Evolutionary conservation across 2,888 invertebrate genomes (phyloP).

Genomic region (Podabrus alpinus): DNA sequence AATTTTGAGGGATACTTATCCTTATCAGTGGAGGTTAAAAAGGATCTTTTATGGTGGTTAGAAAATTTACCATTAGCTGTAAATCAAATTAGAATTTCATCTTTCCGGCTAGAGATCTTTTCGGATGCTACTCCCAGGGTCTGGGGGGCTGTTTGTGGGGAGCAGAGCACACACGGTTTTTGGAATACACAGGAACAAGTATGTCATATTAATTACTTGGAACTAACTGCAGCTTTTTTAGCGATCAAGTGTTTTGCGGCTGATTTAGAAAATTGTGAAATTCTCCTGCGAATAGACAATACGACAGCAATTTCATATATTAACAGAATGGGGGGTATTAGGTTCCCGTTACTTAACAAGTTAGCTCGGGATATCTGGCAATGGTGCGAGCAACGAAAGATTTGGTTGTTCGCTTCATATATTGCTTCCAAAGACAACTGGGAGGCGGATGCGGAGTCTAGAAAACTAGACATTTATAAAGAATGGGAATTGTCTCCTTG

Average conservation of each 20-base stretch:
- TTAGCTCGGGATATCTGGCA: conserved; percentile 37
- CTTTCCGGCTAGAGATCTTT: conserved; percentile 35
- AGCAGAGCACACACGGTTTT: conserved; percentile 26
- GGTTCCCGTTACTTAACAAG: conserved; percentile 30
- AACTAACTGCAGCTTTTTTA: conserved; percentile 35
- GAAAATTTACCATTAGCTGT: conserved; percentile 12
- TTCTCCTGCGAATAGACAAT: conserved; percentile 35
- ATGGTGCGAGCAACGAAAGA: conserved; percentile 13
- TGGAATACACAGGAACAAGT: conserved; percentile 34
- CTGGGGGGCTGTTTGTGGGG: conserved; percentile 36
- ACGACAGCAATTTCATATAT: too few relatives aligned
- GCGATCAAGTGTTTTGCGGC: conserved; percentile 37
- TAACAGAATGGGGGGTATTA: conserved; percentile 33
- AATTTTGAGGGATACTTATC: conserved; percentile 8
- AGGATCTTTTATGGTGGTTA: conserved; percentile 33
- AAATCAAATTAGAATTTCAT: conserved; percentile 16
- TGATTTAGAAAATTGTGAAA: conserved; percentile 20
- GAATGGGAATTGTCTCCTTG: neutral
- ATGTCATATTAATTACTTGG: conserved; percentile 38
- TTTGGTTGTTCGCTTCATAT: conserved; percentile 12
- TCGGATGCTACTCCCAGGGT: conserved; percentile 35
- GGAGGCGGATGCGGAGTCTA: conserved; percentile 18
- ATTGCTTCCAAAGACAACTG: conserved; percentile 15
- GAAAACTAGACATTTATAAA: neutral
- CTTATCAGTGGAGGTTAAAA: neutral